Base-by-base conservation (phyloP, 2,888 invertebrate genomes). In the Eledona agricola region DNA sequence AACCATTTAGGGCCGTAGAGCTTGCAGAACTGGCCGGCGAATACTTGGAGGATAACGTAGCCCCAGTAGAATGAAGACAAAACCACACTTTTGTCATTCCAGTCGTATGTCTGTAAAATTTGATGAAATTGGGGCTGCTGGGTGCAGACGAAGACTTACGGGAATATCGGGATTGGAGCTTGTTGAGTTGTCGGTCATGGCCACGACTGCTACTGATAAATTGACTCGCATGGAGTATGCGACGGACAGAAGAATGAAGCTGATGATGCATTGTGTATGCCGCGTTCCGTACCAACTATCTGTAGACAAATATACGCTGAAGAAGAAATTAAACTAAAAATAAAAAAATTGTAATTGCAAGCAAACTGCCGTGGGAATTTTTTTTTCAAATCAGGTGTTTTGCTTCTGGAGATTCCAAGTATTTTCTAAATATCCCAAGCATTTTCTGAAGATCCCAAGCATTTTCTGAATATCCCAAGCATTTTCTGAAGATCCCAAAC, bases 41-140 rank as follows among this genome's bases (percentile, higher is more conserved):
- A 85, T 0, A 89, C 73, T 72, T 90, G 89, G 13, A 85, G 83
- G 2, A 85, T 58, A 1, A 87, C 79, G 68, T 89, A 89, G 1
- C 89, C 89, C 87, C 88, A 87, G 71, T 87, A 88, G 72, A 89
- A 89, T 0, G 88, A 85, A n/a, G 87, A 87, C 7, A 88, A 75
- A 22, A 88, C 80, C 38, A 83, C 62, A 16, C 51, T 55, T 23
- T 55, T 55, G 29, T 51, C 37, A 12, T 55, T 20, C 55, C 55
- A 55, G 10, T 55, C 11, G 34, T 55, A 55, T 1, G 49, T 50
- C 54, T 54, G 10, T 4, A 40, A 35, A 20, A 11, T 10, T 10
- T 16, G 11, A 23, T 34, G 10, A 7, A 26, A 2, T 37, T 4
- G 13, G 16, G 12, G 3, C 4, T 4, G 13, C 15, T 38, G n/a